Evolutionary conservation across 1,140 invertebrate genomes (phyloP).

Genomic region (Zaprionus ghesquierei): DNA sequence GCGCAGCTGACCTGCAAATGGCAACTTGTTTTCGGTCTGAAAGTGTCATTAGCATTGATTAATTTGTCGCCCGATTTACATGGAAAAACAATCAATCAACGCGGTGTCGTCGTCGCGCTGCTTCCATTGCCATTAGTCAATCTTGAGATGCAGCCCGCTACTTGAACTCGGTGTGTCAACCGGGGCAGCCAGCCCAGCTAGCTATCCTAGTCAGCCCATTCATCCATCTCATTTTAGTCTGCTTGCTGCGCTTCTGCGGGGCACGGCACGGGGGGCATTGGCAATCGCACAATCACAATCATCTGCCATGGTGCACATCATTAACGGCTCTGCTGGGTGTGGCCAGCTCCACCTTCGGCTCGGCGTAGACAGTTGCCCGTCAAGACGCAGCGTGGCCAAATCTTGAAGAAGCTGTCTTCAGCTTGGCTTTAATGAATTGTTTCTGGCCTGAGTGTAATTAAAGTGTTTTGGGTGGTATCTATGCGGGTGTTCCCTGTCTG

Average conservation of each 20-base stretch:
- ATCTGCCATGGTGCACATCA: conserved; percentile 66
- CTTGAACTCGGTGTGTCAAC: conserved; percentile 70
- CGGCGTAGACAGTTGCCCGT: conserved; percentile 31
- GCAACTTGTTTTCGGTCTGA: conserved; percentile 55
- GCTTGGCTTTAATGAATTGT: conserved; percentile 72
- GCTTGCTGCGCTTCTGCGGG: not conserved
- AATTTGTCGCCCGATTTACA: conserved; percentile 81
- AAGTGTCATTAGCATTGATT: conserved; percentile 82
- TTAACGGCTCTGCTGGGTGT: conserved; percentile 62
- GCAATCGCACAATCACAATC: conserved; percentile 66
- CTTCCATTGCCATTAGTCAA: conserved; percentile 70
- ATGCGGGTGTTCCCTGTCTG: not conserved
- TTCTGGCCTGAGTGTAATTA: conserved; percentile 58
- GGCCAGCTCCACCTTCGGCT: conserved; percentile 20
- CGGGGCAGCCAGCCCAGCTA: conserved; percentile 33
- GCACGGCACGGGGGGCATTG: conserved; percentile 38
- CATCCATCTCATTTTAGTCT: conserved; percentile 46
- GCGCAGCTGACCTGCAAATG: conserved; percentile 53
- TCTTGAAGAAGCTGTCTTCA: conserved; percentile 45
- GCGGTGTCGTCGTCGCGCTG: conserved; percentile 50
- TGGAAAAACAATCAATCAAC: conserved; percentile 82
- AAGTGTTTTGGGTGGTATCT: conserved; percentile 30
- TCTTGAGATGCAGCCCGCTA: conserved; percentile 66
- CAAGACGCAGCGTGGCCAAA: conserved; percentile 38
- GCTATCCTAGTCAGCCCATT: conserved; percentile 26